phyloP scores from a whole-genome alignment of 1,140 invertebrate species.

The Oedothorax gibbosus region DNA sequence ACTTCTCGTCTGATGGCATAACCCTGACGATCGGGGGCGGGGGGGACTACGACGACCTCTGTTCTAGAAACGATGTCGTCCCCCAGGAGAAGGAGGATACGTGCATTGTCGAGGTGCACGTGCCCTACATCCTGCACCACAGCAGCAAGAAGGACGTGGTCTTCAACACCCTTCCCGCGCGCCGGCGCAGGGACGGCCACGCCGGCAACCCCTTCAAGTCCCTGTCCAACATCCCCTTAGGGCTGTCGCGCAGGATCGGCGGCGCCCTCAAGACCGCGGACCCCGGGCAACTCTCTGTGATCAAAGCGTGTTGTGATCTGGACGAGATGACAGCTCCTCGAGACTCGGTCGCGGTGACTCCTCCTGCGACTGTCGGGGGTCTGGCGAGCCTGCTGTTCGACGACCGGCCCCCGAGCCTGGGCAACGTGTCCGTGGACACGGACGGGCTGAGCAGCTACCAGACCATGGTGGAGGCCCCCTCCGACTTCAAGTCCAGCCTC shows the following conservation, averaged over 20 bases:
- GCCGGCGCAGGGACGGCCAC: slow-evolving; percentile 20
- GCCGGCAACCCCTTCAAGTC: slow-evolving; percentile 60
- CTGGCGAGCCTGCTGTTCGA: slow-evolving; percentile 14
- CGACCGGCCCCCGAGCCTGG: slow-evolving; percentile 16
- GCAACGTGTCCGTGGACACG: slow-evolving; percentile 31
- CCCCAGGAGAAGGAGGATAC: slow-evolving; percentile 47
- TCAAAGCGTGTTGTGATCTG: slow-evolving; percentile 50
- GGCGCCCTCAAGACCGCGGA: slow-evolving; percentile 28
- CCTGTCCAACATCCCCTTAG: slow-evolving; percentile 60
- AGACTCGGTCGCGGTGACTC: neutral
- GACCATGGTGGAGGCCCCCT: slow-evolving; percentile 57
- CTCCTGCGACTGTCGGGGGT: neutral
- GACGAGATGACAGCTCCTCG: slow-evolving; percentile 20
- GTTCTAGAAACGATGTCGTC: slow-evolving; percentile 29
- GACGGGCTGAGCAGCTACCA: slow-evolving; percentile 58
- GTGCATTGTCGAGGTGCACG: slow-evolving; percentile 63
- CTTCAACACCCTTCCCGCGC: slow-evolving; percentile 50
- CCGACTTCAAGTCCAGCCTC: slow-evolving; percentile 61
- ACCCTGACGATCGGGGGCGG: slow-evolving; percentile 55
- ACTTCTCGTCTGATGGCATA: slow-evolving; percentile 61
- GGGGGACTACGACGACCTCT: slow-evolving; percentile 28
- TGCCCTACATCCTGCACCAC: slow-evolving; percentile 58
- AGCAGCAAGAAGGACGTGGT: slow-evolving; percentile 37
- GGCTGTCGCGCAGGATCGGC: slow-evolving; percentile 57
- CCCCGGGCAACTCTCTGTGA: slow-evolving; percentile 53